Base-by-base conservation (phyloP, 2,797 vertebrate genomes). In the Podargus strigoides region DNA sequence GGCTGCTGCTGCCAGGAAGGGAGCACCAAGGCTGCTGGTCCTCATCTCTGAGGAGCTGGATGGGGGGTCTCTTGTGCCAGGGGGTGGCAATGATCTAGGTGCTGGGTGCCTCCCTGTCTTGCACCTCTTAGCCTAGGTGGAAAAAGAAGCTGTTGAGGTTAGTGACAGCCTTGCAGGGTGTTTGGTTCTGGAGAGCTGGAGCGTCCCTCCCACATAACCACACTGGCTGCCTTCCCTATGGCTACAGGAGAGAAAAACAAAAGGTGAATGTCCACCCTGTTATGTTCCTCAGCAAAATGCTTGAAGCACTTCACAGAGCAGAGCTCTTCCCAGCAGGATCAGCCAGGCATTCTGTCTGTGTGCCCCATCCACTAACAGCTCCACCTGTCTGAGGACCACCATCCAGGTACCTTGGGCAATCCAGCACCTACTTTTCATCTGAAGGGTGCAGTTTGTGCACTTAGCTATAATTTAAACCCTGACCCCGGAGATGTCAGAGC, bases 21-120 rank as follows among this genome's bases (percentile, higher is more conserved):
- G 22, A 59, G 7, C 19, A 13, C 9, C 0, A 0, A 0, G 9
- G 1, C 30, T 52, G 30, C 39, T 74, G 39, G 19, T 85, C 34
- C 52, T 78, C 62, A 12, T 37, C 60, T 74, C 10, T 24, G 52
- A 67, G 62, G 21, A 69, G 37, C 56, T 56, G 60, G 47, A 37
- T 9, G 15, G 9, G 14, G 19, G 9, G 8, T 21, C 34, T 73
- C 62, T 18, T 60, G 37, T 47, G 24, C 36, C 50, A 42, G 39
- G 60, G 7, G 10, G 28, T 32, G 32, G 14, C 34, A 52, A 1
- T 3, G 37, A 52, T 39, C 46, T 26, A 24, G 12, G 12, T 34
- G 14, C 46, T 59, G 34, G 14, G 7, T 52, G 21, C 34, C 22
- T 80, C 53, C 19, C 11, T 34, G 1, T 15, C 60, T 56, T 64